Evolutionary conservation across 2,797 vertebrate species (phyloP), one percentile per base, ranked within the genome.

Genomic region (Pachyuromys duprasi): DNA sequence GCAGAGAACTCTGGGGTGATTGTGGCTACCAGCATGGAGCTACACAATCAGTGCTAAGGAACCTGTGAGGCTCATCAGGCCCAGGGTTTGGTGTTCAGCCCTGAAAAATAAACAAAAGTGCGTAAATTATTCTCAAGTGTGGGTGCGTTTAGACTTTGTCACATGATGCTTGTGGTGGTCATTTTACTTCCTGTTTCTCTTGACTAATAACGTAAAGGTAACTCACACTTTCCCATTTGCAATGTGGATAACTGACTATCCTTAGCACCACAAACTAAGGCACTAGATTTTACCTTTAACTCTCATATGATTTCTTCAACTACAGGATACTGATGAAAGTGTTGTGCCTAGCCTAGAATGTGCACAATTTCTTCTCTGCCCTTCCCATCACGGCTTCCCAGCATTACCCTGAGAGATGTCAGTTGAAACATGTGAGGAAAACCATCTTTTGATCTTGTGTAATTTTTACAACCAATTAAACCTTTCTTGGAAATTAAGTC

Each of bases 401-500:
- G 53, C 31, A 92, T 82, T 57, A 91, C 84, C 86, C 39, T 42
- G 60, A 92, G 91, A 98, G 57, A 93, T 93, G 96, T 78, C 79
- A 97, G 55, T 72, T 93, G 97, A 97, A 97, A 96, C 91, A 96
- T 94, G 67, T 89, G 79, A 96, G 79, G 95, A 98, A 98, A 95
- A 92, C 57, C 57, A 82, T 82, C 22, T 84, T 67, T 42, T 49
- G 11, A n/a, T n/a, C 63, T 94, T 96, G 91, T 79, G 45, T 97
- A 95, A 79, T 91, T 96, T 83, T 97, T 86, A 97, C 92, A 97
- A 95, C 94, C 95, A 95, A 97, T 97, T 96, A 98, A 98, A 97
- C 49, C 89, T 97, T 97, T 96, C 83, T 97, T 94, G 15, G 63
- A 94, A 97, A 86, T 93, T 90, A 96, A 82, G 96, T 97, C 95